phyloP scores from a whole-genome alignment of 2,113 vertebrate species.

The Eublepharis macularius region DNA sequence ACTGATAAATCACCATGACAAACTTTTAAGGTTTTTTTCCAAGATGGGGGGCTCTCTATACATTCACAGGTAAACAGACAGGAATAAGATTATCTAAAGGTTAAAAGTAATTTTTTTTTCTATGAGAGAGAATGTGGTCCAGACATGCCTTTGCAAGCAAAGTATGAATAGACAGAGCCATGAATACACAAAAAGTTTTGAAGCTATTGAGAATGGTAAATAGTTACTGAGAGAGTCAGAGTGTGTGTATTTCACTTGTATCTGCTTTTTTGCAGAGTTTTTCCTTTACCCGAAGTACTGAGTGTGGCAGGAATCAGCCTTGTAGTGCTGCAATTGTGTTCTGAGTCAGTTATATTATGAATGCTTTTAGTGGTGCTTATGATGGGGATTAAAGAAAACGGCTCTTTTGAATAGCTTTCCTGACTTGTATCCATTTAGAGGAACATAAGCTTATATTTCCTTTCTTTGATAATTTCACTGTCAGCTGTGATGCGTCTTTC shows the following conservation, averaged over 20 bases:
- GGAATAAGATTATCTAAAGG: not conserved
- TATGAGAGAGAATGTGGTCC: not conserved
- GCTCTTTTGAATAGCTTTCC: not conserved
- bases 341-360: not conserved
- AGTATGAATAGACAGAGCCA: not conserved
- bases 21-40: not conserved
- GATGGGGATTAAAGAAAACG: not conserved
- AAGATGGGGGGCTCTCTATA: not conserved
- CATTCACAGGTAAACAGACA: not conserved
- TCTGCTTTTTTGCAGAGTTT: not conserved
- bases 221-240: not conserved
- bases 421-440: not conserved
- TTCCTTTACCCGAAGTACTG: constrained; percentile 13
- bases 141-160: not conserved
- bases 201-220: not conserved
- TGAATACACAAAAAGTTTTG: not conserved
- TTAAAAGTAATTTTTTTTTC: too few species aligned
- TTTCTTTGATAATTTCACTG: too few species aligned
- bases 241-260: not conserved
- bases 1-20: not conserved
- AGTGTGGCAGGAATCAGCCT: not conserved
- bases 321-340: constrained; percentile 1
- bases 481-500: too few species aligned
- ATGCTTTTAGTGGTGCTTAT: not conserved
- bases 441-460: not conserved